These are phyloP conservation scores for Drosophila azteca DNA, from an alignment of 1,140 invertebrate species.

Conservation along the genomic window DNA sequence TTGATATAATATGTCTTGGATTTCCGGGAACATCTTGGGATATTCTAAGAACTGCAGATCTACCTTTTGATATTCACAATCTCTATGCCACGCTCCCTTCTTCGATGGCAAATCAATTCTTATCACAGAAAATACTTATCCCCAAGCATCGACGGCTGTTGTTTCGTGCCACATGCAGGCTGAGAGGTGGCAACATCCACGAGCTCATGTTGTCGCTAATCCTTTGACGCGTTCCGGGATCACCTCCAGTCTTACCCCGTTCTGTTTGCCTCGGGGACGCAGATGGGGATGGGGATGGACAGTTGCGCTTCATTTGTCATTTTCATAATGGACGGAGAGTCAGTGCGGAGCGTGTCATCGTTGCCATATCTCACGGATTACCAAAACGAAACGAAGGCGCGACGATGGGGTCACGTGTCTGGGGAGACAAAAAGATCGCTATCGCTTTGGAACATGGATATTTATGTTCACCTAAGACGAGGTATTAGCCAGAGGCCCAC, in stretches of 20 bases:
- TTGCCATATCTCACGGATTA: conserved; percentile 61
- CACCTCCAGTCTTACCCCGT: conserved; percentile 36
- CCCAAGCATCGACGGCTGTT: background rate
- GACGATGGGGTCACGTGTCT: conserved; percentile 51
- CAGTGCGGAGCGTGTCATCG: conserved; percentile 55
- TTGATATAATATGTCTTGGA: too few relatives aligned
- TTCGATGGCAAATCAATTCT: conserved; percentile 23
- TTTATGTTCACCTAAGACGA: conserved; percentile 69
- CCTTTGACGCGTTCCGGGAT: conserved; percentile 52
- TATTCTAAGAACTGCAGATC: too few relatives aligned
- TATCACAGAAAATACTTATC: conserved; percentile 1
- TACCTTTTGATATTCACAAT: too few relatives aligned
- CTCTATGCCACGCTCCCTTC: background rate
- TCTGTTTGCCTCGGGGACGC: conserved; percentile 6
- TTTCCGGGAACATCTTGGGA: background rate
- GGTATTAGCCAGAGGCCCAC: conserved; percentile 33
- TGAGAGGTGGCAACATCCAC: background rate
- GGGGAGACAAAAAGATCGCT: conserved; percentile 42
- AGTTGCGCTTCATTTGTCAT: conserved; percentile 75
- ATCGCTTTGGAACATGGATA: conserved; percentile 59
- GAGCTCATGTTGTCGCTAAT: conserved; percentile 47
- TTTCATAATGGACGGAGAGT: conserved; percentile 65
- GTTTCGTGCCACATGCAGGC: conserved; percentile 1
- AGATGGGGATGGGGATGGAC: conserved; percentile 27
- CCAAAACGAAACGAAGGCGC: conserved; percentile 36